Base-by-base conservation (phyloP, 1,140 invertebrate genomes). In the Drosophila carrolli region DNA sequence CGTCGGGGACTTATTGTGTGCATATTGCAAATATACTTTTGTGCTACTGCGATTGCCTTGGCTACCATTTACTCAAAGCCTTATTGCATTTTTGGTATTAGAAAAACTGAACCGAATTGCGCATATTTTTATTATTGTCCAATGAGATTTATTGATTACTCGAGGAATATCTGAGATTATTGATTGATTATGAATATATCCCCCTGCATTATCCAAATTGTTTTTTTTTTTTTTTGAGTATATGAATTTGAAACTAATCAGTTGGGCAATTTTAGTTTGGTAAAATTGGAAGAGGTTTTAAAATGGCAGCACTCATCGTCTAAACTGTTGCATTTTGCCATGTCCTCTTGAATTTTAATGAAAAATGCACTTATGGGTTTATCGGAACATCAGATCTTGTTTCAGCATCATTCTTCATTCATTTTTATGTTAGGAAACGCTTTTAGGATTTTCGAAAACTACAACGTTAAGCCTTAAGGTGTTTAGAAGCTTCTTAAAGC, bases 1-100 rank as follows among this genome's bases (percentile, higher is more conserved):
- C 29, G 19, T 43, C 19, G 23, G 47, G 65, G 60, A 53, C 60
- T 66, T 68, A 68, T 65, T 68, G 65, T 68, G 46, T 68, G 65
- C 65, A 68, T 68, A 68, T 68, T 68, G 60, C 19, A 23, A 44
- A 37, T 41, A 44, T 43, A 55, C 48, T 32, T 16, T 46, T 23
- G 38, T 62, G 54, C 19, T 43, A 55, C 23, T 29, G 38, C 38
- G 4, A 63, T 63, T 63, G 60, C 57, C 55, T 60, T 60, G 60
- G 51, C 55, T 58, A 63, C 60, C 29, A 63, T n/a, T 2, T 13
- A 10, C 1, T 11, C 6, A 4, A 13, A 48, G 46, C 23, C 46
- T 7, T 27, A 48, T 8, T 10, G 13, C 32, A 1, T 29, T 13
- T 58, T 8, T 10, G 23, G 32, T 56, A 19, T 13, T 43, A 23